Evolutionary conservation across 1,140 invertebrate species (phyloP), one percentile per base, ranked within the genome.

Genomic region (Drosophila willistoni): DNA sequence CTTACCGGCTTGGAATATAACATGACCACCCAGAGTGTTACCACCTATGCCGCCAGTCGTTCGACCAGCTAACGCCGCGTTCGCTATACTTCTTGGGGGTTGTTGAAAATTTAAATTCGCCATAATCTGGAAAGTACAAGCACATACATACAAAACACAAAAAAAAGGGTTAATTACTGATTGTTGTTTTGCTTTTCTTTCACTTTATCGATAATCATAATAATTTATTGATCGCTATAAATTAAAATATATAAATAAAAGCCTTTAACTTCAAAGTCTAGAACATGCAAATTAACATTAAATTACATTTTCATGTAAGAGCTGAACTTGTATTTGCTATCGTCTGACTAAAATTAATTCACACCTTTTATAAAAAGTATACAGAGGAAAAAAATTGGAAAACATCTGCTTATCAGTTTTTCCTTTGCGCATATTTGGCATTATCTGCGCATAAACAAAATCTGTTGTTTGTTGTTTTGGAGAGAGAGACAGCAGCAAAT

Each of bases 91-190:
- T 94, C 95, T 94, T 93, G 95, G 95, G 80, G 95, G 95, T 93
- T 96, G 95, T 93, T 96, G 95, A 93, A 96, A 96, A 93, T 96
- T 96, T 94, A 96, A 94, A 94, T 96, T 96, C 94, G 95, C 95
- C 95, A 96, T 96, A 95, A 83, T 90, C 90, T 91, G 71, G n/a
- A 61, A 57, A 22, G 63, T 12, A 60, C 7, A 4, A 25, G 7
- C 29, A 7, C 29, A 29, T 29, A 29, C 29, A 29, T 6, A 29
- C 6, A 29, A 0, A 25, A 5, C 6, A 0, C 2, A 22, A 10
- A 36, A 14, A 29, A 29, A 47, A 13, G 14, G 14, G 39, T 54
- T 51, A 61, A 41, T 51, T 29, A 42, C 19, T 39, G 7, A 14
- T 55, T 42, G 36, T 39, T 13, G 36, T 39, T 13, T 60, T 51